Base-by-base conservation (phyloP, 2,113 vertebrate genomes). In the Callipepla squamata region DNA sequence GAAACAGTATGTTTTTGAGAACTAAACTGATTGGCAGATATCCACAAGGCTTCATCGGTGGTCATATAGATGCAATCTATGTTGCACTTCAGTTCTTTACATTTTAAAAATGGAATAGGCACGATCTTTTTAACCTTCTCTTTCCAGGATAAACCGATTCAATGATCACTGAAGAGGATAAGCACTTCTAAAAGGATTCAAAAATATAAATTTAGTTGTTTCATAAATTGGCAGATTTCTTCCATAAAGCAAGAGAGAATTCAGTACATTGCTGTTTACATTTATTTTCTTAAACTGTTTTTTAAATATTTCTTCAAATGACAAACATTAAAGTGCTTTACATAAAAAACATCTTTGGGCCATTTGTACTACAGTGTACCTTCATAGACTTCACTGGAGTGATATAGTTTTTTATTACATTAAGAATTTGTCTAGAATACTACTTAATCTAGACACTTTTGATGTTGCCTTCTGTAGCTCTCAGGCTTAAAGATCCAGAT, bases 1-100 rank as follows among this genome's bases (percentile, higher is more conserved):
- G 83, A 96, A 94, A 89, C 73, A 79, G 34, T 74, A 94, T 95
- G 32, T 96, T 91, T 87, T 92, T 94, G 74, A 94, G 76, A 94
- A 69, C 55, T 88, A 70, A 77, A 80, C 53, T 75, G 70, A 89
- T 94, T 85, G 96, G 61, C 78, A 88, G 22, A 22, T 81, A 74
- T n/a, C n/a, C 68, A 66, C 28, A n/a, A 80, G 57, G 25, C 62
- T 94, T 93, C 93, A 87, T 79, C 57, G 85, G 87, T 95, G 92
- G 40, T 83, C 32, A 3, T 44, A 44, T 44, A 85, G 90, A 42
- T 6, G 26, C 40, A 40, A 73, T 51, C 78, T 78, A 5, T 34
- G 26, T 21, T 78, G 45, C 47, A 79, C 50, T 93, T 89, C 79
- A 87, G 76, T 83, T 63, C 90, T 69, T 84, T 77, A 25, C 86